phyloP scores from a whole-genome alignment of 2,113 vertebrate genomes.

The Abramis brama region DNA sequence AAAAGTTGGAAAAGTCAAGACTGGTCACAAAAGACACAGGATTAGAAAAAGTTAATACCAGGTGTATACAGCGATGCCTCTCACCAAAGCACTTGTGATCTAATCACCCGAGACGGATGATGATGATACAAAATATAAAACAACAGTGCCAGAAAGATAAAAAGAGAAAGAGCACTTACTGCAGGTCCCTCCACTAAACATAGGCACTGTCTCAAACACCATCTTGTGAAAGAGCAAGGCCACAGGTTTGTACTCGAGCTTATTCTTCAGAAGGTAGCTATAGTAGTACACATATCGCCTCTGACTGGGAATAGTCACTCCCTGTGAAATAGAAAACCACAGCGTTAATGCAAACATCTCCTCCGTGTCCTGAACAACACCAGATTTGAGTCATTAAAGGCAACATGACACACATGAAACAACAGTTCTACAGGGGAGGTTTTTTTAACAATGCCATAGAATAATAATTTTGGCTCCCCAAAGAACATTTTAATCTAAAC shows the following conservation, averaged over 20 bases:
- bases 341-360: conserved; percentile 2
- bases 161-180: conserved; percentile 81
- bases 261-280: conserved; percentile 95
- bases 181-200: conserved; percentile 96
- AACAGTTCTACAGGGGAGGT: background rate
- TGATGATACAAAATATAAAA: conserved; percentile 8
- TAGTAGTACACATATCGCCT: conserved; percentile 96
- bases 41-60: background rate
- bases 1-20: background rate
- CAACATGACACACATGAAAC: background rate
- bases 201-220: conserved; percentile 97
- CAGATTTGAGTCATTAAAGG: background rate
- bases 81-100: background rate
- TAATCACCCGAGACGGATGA: background rate
- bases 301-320: conserved; percentile 98
- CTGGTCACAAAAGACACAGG: background rate
- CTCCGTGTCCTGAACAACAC: background rate
- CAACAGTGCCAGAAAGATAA: background rate
- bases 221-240: conserved; percentile 98
- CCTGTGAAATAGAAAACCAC: conserved; percentile 72
- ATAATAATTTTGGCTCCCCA: too few relatives aligned
- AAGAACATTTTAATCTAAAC: too few relatives aligned
- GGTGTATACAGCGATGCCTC: conserved; percentile 4
- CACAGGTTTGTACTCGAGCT: conserved; percentile 94
- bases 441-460: too few relatives aligned